phyloP scores from a whole-genome alignment of 2,797 vertebrate species.

The Lagorchestes hirsutus region DNA sequence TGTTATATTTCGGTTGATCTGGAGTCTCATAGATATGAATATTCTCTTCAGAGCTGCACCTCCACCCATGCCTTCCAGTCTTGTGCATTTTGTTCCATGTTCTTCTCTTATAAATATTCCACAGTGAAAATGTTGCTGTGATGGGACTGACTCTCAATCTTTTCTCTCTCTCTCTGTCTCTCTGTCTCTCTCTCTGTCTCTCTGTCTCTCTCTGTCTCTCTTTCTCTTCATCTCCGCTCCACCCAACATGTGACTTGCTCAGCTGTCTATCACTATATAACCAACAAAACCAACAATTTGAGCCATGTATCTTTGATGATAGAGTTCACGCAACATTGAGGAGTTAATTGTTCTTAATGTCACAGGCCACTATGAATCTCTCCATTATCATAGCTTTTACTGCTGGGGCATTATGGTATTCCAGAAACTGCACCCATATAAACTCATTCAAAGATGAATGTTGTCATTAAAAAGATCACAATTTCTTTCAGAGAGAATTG shows the following conservation, averaged over 20 bases:
- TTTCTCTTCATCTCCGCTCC: no score
- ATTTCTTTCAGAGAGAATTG: neutral
- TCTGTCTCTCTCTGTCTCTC: neutral
- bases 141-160: neutral
- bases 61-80: neutral
- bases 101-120: neutral
- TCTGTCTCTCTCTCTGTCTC: accelerated
- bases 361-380: neutral
- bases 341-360: neutral
- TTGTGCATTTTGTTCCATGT: neutral
- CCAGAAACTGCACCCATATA: neutral
- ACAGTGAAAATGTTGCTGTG: neutral
- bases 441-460: neutral
- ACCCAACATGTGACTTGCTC: neutral
- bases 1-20: neutral
- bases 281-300: neutral
- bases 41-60: neutral
- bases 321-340: neutral
- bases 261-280: neutral
- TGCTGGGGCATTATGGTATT: neutral
- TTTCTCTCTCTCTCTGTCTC: neutral
- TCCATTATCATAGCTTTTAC: neutral
- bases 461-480: neutral
- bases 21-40: neutral
- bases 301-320: neutral